Conservation (phyloP, 2,113 vertebrate genomes). For the Centrocercus urophasianus region DNA sequence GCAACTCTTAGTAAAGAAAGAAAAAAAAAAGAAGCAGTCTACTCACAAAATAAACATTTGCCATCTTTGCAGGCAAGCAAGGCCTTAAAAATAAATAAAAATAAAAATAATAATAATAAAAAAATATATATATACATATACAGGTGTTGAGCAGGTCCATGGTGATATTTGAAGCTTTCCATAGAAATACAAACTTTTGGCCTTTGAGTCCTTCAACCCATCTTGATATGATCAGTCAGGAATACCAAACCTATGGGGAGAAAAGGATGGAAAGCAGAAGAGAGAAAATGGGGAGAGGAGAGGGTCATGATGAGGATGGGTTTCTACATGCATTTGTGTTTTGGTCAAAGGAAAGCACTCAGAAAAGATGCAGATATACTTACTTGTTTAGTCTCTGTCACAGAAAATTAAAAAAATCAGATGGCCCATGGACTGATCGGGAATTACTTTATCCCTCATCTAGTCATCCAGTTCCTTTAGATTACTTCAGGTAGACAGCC, state of each 20-base stretch:
- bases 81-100: too few species aligned
- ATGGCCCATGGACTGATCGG: not conserved
- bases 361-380: not conserved
- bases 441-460: not conserved
- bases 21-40: not conserved
- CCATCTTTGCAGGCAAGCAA: not conserved
- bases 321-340: not conserved
- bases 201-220: not conserved
- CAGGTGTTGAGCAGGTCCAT: not conserved
- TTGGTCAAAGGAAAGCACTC: not conserved
- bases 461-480: not conserved
- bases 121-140: too few species aligned
- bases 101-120: too few species aligned
- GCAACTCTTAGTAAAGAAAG: slow-evolving; percentile 21
- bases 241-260: not conserved
- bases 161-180: not conserved
- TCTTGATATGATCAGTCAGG: not conserved
- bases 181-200: not conserved
- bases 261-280: not conserved
- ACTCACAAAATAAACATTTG: not conserved
- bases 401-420: not conserved
- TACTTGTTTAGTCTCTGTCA: not conserved
- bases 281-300: not conserved
- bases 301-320: not conserved
- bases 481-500: not conserved